Base-by-base conservation (phyloP, 2,113 vertebrate species). In the Microcebus lehilahytsara region DNA sequence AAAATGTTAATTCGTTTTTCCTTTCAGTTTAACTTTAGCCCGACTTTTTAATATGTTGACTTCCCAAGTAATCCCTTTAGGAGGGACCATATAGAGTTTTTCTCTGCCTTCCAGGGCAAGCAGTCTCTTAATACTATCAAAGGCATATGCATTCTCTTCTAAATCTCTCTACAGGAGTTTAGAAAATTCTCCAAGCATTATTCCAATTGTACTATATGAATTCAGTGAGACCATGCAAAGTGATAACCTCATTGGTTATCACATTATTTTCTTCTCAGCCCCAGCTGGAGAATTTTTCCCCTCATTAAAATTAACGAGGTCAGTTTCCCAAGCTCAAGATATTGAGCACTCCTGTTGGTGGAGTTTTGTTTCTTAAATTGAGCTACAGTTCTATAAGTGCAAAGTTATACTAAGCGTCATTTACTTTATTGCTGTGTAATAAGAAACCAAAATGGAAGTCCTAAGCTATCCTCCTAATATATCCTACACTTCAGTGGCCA, bases 261-360 rank as follows among this genome's bases (percentile, higher is more conserved):
- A 58, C 56, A 93, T 95, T 79, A 91, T 93, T 86, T 96, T 96
- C 97, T 17, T 46, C 96, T 89, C 94, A 72, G 97, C 90, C 90
- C 85, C 0, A 0, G 93, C 89, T 93, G 95, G 91, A 98, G 94
- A 97, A 95, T 92, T 95, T 97, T 97, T 98, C 93, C 98, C 96
- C 96, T 94, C 95, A 93, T 98, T 98, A 98, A 98, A 98, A 98
- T 98, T 98, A 98, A 98, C 86, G 83, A 98, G 95, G 98, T 98
- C 95, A 93, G 95, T 97, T 97, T 97, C 96, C 96, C 96, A 89
- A 97, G 96, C 97, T 96, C 0, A 3, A 97, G 87, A 84, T 2
- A 34, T 84, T 62, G 19, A 94, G 49, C 91, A 89, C 96, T 98
- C 97, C 97, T 94, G 86, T 66, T 96, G 98, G 95, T 37, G 58